Evolutionary conservation across 2,113 vertebrate genomes (phyloP).

Genomic region (Phylloscopus whistleri): DNA sequence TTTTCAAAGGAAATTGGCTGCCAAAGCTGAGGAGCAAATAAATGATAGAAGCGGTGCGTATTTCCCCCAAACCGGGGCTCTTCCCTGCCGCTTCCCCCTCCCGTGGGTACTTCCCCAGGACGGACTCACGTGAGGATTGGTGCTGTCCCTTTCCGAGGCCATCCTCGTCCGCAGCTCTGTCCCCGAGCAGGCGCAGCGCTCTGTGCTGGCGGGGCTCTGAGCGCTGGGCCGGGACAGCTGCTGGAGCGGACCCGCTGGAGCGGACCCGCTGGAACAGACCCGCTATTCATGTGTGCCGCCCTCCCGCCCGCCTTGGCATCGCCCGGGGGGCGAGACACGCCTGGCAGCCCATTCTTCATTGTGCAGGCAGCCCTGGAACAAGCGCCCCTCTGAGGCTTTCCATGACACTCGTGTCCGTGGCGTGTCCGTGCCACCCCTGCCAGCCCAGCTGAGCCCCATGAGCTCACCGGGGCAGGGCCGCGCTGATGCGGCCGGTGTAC

Average conservation of each 20-base stretch:
- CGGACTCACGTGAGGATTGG: slow-evolving; percentile 66
- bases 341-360: slow-evolving; percentile 6
- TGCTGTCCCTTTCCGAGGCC: slow-evolving; percentile 42
- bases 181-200: background rate
- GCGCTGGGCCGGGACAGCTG: slow-evolving; percentile 30
- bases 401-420: background rate
- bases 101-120: background rate
- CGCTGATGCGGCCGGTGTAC: background rate
- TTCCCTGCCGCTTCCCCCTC: background rate
- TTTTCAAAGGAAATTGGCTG: slow-evolving; percentile 31
- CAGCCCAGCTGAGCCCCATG: slow-evolving; percentile 36
- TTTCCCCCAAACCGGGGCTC: background rate
- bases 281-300: slow-evolving; percentile 69
- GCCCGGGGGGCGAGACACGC: background rate
- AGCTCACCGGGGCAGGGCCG: slow-evolving; percentile 34
- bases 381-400: slow-evolving; percentile 16
- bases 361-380: background rate
- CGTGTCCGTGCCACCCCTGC: background rate
- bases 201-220: background rate
- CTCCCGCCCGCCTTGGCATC: slow-evolving; percentile 32
- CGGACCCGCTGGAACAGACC: slow-evolving; percentile 72
- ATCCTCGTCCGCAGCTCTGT: slow-evolving; percentile 13
- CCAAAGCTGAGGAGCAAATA: background rate
- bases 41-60: background rate
- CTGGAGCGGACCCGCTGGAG: background rate